Conservation (phyloP, 2,797 vertebrate genomes). For the Acrossocheilus wenchowensis region DNA sequence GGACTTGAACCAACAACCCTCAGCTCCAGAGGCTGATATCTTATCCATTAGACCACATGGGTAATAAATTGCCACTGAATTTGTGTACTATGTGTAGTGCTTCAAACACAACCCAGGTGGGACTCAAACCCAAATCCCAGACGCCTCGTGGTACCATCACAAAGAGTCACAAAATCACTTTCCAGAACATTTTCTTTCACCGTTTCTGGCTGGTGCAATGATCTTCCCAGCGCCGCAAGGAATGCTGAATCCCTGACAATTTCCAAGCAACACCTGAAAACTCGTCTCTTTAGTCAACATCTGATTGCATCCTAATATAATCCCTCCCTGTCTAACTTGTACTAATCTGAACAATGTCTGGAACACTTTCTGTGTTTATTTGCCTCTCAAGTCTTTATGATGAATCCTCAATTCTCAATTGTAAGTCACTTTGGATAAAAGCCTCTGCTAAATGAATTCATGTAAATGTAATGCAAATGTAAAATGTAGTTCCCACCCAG, state of each 20-base stretch:
- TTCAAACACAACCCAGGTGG: background rate
- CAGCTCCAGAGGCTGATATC: slow-evolving; percentile 43
- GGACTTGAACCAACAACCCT: background rate
- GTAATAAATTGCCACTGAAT: no score
- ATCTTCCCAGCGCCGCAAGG: no score
- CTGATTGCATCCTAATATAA: background rate
- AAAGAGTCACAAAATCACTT: background rate
- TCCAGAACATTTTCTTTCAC: background rate
- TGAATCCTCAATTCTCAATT: no score
- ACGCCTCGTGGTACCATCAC: background rate
- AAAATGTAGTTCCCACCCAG: no score
- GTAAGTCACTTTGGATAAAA: background rate
- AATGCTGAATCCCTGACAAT: no score
- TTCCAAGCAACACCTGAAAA: no score
- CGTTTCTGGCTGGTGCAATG: no score
- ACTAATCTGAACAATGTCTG: background rate
- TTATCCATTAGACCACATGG: background rate
- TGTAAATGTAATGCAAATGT: background rate
- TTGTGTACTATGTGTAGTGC: background rate
- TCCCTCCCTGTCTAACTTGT: background rate
- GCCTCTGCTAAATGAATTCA: background rate
- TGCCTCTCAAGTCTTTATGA: no score
- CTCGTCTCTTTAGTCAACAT: no score
- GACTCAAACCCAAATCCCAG: background rate
- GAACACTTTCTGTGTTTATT: no score